phyloP scores from a whole-genome alignment of 2,888 invertebrate species.

The Leucophenga montana region DNA sequence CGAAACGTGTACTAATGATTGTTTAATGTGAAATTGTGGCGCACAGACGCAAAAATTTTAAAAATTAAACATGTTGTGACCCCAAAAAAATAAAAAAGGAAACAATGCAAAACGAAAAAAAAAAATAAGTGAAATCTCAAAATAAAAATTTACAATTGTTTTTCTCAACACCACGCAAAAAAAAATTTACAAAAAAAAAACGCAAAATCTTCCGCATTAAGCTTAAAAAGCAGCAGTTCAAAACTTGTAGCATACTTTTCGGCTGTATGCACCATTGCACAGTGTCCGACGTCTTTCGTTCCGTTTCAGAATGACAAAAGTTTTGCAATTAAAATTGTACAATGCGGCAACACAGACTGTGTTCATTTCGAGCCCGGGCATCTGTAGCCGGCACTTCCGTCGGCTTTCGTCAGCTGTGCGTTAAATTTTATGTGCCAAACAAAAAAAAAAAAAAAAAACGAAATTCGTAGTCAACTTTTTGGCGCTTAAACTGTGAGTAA shows the following conservation, averaged over 20 bases:
- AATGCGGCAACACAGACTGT: neutral
- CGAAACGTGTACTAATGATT: conserved; percentile 5
- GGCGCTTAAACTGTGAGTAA: conserved; percentile 12
- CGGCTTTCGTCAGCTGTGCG: conserved; percentile 11
- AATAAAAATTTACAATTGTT: conserved; percentile 1
- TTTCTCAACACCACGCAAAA: neutral
- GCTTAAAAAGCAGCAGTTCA: conserved; percentile 8
- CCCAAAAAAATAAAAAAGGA: neutral
- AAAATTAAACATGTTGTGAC: neutral
- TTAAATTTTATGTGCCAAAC: conserved; percentile 7
- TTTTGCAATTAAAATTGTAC: conserved; percentile 57
- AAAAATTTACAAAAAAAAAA: neutral
- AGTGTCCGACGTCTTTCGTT: conserved; percentile 49
- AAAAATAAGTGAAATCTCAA: too few species aligned
- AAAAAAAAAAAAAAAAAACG: neutral
- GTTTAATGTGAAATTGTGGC: conserved; percentile 5
- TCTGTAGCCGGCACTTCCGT: neutral
- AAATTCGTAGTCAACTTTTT: conserved; percentile 22
- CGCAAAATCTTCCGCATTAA: neutral
- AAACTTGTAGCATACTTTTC: conserved; percentile 23
- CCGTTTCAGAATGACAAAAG: conserved; percentile 47
- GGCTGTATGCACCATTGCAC: conserved; percentile 1
- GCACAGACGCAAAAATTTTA: neutral
- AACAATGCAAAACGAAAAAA: neutral
- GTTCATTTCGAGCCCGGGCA: too few species aligned